A percentile compares a stretch with the other conserved stretches of the same genome.
Conservation (phyloP, 2,888 invertebrate species). For the Lordiphosa fenestrarum region DNA sequence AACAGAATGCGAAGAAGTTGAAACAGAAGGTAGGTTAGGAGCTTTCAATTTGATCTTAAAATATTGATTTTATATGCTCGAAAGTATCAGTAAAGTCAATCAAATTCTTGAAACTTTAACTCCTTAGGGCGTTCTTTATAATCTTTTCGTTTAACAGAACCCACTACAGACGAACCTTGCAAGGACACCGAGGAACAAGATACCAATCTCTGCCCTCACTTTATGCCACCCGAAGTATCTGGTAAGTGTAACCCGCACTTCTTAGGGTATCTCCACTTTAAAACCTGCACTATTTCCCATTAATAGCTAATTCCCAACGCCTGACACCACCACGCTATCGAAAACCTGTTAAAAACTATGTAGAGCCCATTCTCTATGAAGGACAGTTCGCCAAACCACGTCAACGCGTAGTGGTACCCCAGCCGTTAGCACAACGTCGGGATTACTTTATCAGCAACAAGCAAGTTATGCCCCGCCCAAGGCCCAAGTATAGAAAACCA, state of each 20-base stretch:
- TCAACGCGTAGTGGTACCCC: slow-evolving; percentile 32
- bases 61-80: too few species aligned
- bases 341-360: slow-evolving; percentile 58
- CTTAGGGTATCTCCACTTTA: too few species aligned
- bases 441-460: slow-evolving; percentile 59
- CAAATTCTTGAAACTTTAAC: too few species aligned
- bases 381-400: slow-evolving; percentile 51
- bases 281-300: too few species aligned
- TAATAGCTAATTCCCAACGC: slow-evolving; percentile 6
- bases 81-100: too few species aligned
- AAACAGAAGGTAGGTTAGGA: slow-evolving; percentile 32
- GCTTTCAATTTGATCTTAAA: too few species aligned
- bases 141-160: background rate
- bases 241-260: slow-evolving; percentile 2
- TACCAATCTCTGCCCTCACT: slow-evolving; percentile 60
- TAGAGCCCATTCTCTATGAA: slow-evolving; percentile 61
- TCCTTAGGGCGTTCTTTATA: too few species aligned
- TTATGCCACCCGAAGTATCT: slow-evolving; percentile 29
- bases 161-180: slow-evolving; percentile 24
- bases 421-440: slow-evolving; percentile 24
- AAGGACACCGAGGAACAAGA: slow-evolving; percentile 46
- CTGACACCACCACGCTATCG: slow-evolving; percentile 25
- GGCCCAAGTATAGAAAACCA: slow-evolving; percentile 41
- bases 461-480: slow-evolving; percentile 55
- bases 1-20: slow-evolving; percentile 16